phyloP scores from a whole-genome alignment of 2,113 vertebrate genomes.

The Siniperca chuatsi region DNA sequence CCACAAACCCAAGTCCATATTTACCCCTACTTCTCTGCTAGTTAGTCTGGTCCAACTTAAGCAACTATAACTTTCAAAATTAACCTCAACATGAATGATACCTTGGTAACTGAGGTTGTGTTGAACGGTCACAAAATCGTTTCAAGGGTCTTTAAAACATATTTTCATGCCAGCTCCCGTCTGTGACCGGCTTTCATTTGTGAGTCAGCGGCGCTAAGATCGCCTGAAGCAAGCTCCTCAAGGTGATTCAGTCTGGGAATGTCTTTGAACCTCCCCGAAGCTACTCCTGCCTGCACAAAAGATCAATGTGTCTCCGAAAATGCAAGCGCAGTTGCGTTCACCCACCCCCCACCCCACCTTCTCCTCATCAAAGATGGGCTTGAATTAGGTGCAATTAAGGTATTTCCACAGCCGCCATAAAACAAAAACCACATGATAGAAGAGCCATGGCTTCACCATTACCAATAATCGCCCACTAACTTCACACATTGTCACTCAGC shows the following conservation, averaged over 20 bases:
- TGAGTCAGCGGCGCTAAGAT: slow-evolving; percentile 44
- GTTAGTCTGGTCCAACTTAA: not conserved
- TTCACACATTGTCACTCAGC: slow-evolving; percentile 68
- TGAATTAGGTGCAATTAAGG: slow-evolving; percentile 73
- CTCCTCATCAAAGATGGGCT: slow-evolving; percentile 66
- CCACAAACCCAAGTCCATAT: not conserved
- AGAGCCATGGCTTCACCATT: slow-evolving; percentile 48
- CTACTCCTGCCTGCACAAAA: slow-evolving; percentile 57
- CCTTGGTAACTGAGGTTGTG: slow-evolving; percentile 14
- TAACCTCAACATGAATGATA: slow-evolving; percentile 11
- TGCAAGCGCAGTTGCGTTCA: slow-evolving; percentile 33
- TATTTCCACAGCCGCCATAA: slow-evolving; percentile 62
- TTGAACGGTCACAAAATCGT: slow-evolving; percentile 34
- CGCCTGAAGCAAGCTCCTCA: slow-evolving; percentile 77
- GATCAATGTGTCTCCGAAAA: slow-evolving; percentile 60
- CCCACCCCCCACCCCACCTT: not conserved
- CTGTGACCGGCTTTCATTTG: slow-evolving; percentile 53
- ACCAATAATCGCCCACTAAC: slow-evolving; percentile 64
- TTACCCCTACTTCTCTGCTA: not conserved
- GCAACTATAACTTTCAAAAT: not conserved
- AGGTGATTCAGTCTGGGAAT: slow-evolving; percentile 71
- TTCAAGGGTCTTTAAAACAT: slow-evolving; percentile 54
- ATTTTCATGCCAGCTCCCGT: slow-evolving; percentile 48
- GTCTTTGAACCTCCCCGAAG: slow-evolving; percentile 69
- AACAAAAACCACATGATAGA: slow-evolving; percentile 68